A percentile compares a stretch with the other conserved stretches of the same genome.
Evolutionary conservation across 2,797 vertebrate species (phyloP).

Genomic region (Chiloscyllium punctatum): DNA sequence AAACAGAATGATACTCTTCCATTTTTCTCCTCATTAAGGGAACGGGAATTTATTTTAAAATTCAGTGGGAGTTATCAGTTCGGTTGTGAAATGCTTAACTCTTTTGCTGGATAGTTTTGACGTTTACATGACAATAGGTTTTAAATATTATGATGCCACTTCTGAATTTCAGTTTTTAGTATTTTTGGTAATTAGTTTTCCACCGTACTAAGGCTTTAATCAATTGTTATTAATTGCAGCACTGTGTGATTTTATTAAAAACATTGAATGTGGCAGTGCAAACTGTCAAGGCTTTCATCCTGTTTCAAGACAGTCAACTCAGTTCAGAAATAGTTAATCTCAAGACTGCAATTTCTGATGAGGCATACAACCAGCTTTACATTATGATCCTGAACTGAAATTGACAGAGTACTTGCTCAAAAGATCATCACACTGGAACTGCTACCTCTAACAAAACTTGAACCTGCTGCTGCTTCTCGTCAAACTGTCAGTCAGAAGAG

Average conservation of each 20-base stretch:
- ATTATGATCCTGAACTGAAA: constrained; percentile 24
- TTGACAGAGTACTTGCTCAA: constrained; percentile 16
- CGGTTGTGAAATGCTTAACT: background rate
- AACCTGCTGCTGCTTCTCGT: background rate
- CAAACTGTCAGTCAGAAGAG: background rate
- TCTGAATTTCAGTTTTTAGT: constrained; percentile 5
- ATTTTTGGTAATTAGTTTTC: background rate
- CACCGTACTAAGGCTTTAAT: background rate
- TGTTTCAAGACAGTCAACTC: background rate
- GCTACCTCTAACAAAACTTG: constrained; percentile 3
- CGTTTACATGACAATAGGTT: background rate
- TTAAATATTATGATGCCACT: background rate
- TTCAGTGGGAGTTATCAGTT: background rate
- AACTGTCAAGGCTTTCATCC: background rate
- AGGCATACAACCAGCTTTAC: constrained; percentile 3
- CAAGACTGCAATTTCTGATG: constrained; percentile 2
- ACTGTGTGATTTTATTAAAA: background rate
- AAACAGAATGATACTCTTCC: background rate
- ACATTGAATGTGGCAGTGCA: background rate
- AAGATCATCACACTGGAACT: constrained; percentile 22
- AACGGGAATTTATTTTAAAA: background rate
- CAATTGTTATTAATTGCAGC: background rate
- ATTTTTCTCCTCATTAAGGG: background rate
- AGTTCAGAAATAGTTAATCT: constrained; percentile 16
- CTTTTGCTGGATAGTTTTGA: background rate